Evolutionary conservation across 2,888 invertebrate genomes (phyloP).

Genomic region (Cactoblastis cactorum): DNA sequence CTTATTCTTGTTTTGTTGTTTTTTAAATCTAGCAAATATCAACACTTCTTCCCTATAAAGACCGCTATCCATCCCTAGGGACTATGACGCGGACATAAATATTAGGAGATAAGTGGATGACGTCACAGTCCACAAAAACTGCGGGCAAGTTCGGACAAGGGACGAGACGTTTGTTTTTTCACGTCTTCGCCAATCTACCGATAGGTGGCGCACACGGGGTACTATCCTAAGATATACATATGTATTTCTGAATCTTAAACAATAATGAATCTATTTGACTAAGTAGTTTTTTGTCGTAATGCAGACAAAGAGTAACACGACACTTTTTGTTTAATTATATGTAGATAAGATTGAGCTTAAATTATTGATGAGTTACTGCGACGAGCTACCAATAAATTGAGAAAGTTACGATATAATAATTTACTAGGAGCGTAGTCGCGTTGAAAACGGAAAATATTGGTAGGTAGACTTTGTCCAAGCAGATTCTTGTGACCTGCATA

Average conservation of each 20-base stretch:
- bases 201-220: conserved; percentile 31
- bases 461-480: too few species aligned
- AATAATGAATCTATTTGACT: not conserved
- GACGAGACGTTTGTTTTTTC: conserved; percentile 51
- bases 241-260: not conserved
- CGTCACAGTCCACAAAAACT: conserved; percentile 44
- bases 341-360: too few species aligned
- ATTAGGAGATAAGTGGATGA: conserved; percentile 49
- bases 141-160: conserved; percentile 38
- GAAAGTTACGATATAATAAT: too few species aligned
- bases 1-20: not conserved
- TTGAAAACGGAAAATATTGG: too few species aligned
- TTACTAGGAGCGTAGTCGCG: too few species aligned
- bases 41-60: not conserved
- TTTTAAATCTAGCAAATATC: not conserved
- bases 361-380: too few species aligned
- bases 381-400: too few species aligned
- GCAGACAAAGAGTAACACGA: too few species aligned
- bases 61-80: conserved; percentile 1
- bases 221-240: conserved; percentile 11
- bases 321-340: too few species aligned
- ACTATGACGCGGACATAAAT: conserved; percentile 22
- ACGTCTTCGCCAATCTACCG: conserved; percentile 47
- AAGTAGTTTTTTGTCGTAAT: too few species aligned
- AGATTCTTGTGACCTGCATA: too few species aligned